Percentiles rank a stretch among this genome's conserved stretches.
Conservation (phyloP, 1,140 invertebrate genomes). For the Formica exsecta region DNA sequence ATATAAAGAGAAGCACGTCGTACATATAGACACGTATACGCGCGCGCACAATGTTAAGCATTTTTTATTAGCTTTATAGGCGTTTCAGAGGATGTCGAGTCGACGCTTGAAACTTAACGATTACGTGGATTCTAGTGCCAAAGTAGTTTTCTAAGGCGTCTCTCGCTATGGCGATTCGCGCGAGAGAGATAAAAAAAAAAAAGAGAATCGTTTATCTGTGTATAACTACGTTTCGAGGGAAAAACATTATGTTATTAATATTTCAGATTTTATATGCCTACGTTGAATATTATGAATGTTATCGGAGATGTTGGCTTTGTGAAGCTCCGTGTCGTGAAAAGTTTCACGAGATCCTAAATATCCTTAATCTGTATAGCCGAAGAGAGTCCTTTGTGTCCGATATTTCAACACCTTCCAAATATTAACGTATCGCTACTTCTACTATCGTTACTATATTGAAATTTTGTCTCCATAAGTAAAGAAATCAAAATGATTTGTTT, state of each 20-base stretch:
- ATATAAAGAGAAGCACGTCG: slow-evolving; percentile 16
- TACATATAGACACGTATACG: slow-evolving; percentile 13
- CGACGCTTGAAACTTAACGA: slow-evolving; percentile 67
- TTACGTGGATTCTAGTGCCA: slow-evolving; percentile 81
- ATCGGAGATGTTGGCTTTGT: slow-evolving; percentile 71
- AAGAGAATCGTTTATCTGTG: slow-evolving; percentile 61
- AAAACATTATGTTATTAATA: slow-evolving; percentile 78
- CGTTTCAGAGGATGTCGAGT: slow-evolving; percentile 45
- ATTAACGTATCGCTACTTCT: background rate
- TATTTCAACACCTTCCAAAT: slow-evolving; percentile 11
- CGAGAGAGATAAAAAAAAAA: too few species aligned
- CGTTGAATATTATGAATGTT: slow-evolving; percentile 79
- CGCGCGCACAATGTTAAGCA: slow-evolving; percentile 27
- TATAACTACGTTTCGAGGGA: slow-evolving; percentile 67
- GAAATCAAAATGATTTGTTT: slow-evolving; percentile 21
- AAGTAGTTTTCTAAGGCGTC: slow-evolving; percentile 80
- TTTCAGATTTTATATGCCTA: slow-evolving; percentile 84
- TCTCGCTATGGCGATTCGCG: slow-evolving; percentile 12
- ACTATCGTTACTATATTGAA: background rate
- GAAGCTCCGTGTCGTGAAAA: slow-evolving; percentile 50
- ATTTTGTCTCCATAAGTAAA: background rate
- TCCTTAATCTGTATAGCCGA: slow-evolving; percentile 26
- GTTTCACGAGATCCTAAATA: slow-evolving; percentile 12
- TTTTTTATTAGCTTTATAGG: slow-evolving; percentile 64
- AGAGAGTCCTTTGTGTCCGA: background rate